A percentile compares a stretch with the other conserved stretches of the same genome.
Conservation (phyloP, 2,888 invertebrate species). For the Taphrorychus bicolor region DNA sequence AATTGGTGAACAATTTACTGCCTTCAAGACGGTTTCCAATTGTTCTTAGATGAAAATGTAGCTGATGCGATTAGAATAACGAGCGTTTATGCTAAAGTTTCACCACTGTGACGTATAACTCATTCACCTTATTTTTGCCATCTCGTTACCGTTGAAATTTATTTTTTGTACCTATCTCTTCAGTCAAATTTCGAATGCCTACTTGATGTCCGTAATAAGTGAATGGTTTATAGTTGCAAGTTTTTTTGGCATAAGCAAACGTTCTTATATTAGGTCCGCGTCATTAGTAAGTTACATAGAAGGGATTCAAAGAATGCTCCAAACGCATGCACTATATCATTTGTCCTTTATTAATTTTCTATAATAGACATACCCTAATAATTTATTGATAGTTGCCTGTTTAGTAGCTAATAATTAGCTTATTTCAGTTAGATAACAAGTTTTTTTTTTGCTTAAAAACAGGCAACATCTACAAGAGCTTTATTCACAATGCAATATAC, state of each 20-base stretch:
- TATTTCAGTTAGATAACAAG: background rate
- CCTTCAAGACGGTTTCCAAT: background rate
- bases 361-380: background rate
- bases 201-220: no score
- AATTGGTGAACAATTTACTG: slow-evolving; percentile 27
- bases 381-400: slow-evolving; percentile 26
- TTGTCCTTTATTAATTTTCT: background rate
- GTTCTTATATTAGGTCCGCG: no score
- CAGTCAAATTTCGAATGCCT: no score
- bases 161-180: no score
- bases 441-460: background rate
- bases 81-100: slow-evolving; percentile 1
- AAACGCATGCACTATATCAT: no score
- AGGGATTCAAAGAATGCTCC: no score
- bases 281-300: no score
- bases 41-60: background rate
- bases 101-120: background rate
- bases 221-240: no score
- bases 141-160: no score
- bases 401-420: slow-evolving; percentile 10
- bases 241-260: no score
- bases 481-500: no score
- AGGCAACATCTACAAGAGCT: background rate
- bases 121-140: no score
- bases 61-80: background rate